Percentiles rank a stretch among this genome's conserved stretches.
phyloP scores from a whole-genome alignment of 2,797 vertebrate genomes.

The Tapera naevia region DNA sequence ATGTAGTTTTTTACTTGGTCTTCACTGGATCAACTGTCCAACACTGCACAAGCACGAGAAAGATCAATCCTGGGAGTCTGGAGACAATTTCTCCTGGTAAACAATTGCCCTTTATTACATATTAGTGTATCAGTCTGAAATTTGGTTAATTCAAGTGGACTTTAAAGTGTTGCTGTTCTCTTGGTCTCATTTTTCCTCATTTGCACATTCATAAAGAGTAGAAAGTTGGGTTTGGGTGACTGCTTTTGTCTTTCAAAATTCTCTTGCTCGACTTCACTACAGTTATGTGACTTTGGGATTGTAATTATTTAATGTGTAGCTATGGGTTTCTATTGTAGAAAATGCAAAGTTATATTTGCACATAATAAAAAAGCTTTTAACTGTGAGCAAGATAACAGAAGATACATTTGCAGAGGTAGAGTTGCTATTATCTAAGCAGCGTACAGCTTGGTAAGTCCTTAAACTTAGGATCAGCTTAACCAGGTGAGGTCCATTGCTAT shows the following conservation, averaged over 20 bases:
- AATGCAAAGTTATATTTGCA: not conserved
- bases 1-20: conserved; percentile 89
- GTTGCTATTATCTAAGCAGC: not conserved
- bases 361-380: not conserved
- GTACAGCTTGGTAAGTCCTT: not conserved
- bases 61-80: conserved; percentile 85
- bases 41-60: conserved; percentile 90
- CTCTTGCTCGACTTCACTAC: not conserved
- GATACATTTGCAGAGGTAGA: not conserved
- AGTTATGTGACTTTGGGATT: not conserved
- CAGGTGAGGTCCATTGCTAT: accelerated
- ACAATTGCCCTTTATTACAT: not conserved
- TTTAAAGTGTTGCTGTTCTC: not conserved
- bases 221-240: accelerated
- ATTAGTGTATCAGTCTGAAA: not conserved
- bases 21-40: conserved; percentile 90
- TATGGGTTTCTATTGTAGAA: not conserved
- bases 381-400: not conserved
- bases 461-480: not conserved
- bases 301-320: not conserved
- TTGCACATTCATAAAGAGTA: not conserved
- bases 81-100: conserved; percentile 93
- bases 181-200: not conserved
- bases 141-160: not conserved
- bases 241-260: not conserved